These are phyloP conservation scores for Aselliscus stoliczkanus DNA, from an alignment of 2,797 vertebrate genomes.

Conservation along the genomic window DNA sequence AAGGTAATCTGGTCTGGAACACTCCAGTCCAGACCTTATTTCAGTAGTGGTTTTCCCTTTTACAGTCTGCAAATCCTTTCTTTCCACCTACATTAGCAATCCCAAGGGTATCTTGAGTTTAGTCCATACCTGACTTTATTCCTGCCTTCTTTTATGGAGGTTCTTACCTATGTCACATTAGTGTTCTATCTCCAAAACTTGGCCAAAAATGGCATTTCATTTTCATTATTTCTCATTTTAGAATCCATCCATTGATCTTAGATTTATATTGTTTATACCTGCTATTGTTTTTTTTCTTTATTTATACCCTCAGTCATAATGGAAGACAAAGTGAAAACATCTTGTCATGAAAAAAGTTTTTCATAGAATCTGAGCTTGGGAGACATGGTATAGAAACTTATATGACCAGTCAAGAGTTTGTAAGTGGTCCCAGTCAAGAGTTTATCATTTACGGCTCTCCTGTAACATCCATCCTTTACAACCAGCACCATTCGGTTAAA, in stretches of 20 bases:
- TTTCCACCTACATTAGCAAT: not conserved
- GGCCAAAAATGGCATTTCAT: not conserved
- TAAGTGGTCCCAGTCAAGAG: conserved; percentile 26
- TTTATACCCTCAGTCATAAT: conserved; percentile 9
- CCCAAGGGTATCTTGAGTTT: conserved; percentile 15
- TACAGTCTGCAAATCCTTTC: not conserved
- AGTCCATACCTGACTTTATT: not conserved
- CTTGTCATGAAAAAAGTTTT: conserved; percentile 1
- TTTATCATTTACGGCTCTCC: not conserved
- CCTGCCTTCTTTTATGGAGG: not conserved
- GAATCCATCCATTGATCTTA: not conserved
- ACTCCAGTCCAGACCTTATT: not conserved
- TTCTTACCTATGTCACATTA: not conserved
- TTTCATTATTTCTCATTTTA: not conserved
- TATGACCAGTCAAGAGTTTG: conserved; percentile 17
- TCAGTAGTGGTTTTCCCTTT: not conserved
- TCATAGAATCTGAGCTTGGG: not conserved
- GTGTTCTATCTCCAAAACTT: not conserved
- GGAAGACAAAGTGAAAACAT: conserved; percentile 21
- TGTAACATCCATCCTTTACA: not conserved
- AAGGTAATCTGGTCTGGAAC: not conserved
- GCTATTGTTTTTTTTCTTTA: not conserved
- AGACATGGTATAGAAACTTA: not conserved
- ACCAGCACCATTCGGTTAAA: not conserved
- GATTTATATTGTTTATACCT: not conserved